Conservation (phyloP, 2,888 invertebrate species). For the Xylota sylvarum region DNA sequence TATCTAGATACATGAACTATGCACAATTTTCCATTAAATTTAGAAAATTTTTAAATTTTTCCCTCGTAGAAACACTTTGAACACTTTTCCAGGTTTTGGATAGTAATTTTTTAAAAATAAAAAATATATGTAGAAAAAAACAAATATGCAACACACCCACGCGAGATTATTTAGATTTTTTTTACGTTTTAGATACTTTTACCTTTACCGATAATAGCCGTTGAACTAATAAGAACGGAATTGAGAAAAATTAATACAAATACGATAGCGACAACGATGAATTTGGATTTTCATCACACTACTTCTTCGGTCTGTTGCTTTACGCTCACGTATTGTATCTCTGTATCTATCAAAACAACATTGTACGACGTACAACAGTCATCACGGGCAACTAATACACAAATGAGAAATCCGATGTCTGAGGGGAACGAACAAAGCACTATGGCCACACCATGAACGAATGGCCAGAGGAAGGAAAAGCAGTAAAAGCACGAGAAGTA, state of each 20-base stretch:
- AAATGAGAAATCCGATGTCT: slow-evolving; percentile 72
- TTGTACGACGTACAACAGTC: slow-evolving; percentile 69
- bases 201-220: slow-evolving; percentile 30
- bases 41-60: slow-evolving; percentile 17
- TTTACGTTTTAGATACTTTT: slow-evolving; percentile 20
- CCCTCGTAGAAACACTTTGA: slow-evolving; percentile 30
- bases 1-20: slow-evolving; percentile 74
- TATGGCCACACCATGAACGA: slow-evolving; percentile 27
- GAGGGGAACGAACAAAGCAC: slow-evolving; percentile 74
- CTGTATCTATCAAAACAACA: slow-evolving; percentile 70
- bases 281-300: slow-evolving; percentile 64
- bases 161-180: background rate
- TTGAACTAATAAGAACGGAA: slow-evolving; percentile 44
- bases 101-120: background rate
- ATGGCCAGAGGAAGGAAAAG: slow-evolving; percentile 49
- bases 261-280: slow-evolving; percentile 52
- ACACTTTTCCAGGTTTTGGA: slow-evolving; percentile 12
- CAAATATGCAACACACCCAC: slow-evolving; percentile 36
- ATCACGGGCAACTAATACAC: slow-evolving; percentile 72
- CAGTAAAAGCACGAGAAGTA: slow-evolving; percentile 56
- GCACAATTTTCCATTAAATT: slow-evolving; percentile 67
- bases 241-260: slow-evolving; percentile 35
- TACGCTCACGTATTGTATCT: slow-evolving; percentile 74
- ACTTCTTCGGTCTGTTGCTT: slow-evolving; percentile 74
- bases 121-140: slow-evolving; percentile 16